phyloP scores from a whole-genome alignment of 2,888 invertebrate species.

The Aethes cnicana region DNA sequence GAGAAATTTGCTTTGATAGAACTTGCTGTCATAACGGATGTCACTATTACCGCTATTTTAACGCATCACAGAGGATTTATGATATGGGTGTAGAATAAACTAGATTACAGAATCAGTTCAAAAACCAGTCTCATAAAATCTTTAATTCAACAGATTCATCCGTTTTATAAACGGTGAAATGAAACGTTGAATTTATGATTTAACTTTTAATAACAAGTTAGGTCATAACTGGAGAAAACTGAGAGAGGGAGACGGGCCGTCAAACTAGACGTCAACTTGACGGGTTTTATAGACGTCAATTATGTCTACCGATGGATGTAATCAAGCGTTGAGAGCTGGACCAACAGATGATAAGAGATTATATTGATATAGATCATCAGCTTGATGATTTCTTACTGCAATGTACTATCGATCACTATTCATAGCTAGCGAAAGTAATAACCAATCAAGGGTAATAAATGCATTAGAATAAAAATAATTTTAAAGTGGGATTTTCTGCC shows the following conservation, averaged over 20 bases:
- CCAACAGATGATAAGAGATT: neutral
- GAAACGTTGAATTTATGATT: conserved; percentile 3
- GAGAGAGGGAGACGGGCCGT: conserved; percentile 3
- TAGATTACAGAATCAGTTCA: conserved; percentile 2
- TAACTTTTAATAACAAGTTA: conserved; percentile 21
- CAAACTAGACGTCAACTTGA: conserved; percentile 12
- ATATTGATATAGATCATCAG: neutral
- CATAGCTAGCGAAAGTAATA: too few relatives aligned
- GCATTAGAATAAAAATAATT: too few relatives aligned
- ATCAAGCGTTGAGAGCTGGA: neutral
- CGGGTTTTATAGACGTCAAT: conserved; percentile 14
- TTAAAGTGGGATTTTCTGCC: too few relatives aligned
- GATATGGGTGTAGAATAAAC: neutral
- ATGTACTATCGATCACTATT: too few relatives aligned
- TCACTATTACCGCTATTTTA: too few relatives aligned
- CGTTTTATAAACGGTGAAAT: conserved; percentile 1
- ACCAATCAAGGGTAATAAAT: too few relatives aligned
- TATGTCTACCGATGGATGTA: conserved; percentile 16
- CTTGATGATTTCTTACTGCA: too few relatives aligned
- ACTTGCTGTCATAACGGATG: too few relatives aligned
- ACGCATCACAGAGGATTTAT: too few relatives aligned
- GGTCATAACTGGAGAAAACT: conserved; percentile 16
- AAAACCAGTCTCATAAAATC: conserved; percentile 15
- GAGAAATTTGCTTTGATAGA: too few relatives aligned
- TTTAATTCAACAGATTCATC: too few relatives aligned